A percentile compares a stretch with the other conserved stretches of the same genome.
Conservation (phyloP, 1,140 invertebrate genomes). For the Lasaia peninsularis region DNA sequence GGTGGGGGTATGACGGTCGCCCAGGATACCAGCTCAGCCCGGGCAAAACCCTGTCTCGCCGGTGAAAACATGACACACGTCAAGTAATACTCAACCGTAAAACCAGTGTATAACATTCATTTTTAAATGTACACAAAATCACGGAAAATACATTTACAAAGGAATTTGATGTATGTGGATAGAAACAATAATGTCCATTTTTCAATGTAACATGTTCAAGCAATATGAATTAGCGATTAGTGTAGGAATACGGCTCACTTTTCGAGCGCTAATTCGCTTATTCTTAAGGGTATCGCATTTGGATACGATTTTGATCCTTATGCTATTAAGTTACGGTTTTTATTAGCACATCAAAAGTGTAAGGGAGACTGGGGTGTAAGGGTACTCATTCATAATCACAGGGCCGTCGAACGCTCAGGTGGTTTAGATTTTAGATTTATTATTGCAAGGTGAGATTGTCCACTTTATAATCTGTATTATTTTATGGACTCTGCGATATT, state of each 20-base stretch:
- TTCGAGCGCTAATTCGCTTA: slow-evolving; percentile 60
- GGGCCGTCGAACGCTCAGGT: slow-evolving; percentile 63
- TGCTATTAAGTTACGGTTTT: slow-evolving; percentile 12
- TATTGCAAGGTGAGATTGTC: slow-evolving; percentile 43
- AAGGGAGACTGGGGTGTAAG: slow-evolving; percentile 13
- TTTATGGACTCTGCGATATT: slow-evolving; percentile 32
- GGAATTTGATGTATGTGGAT: slow-evolving; percentile 14
- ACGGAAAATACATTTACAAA: slow-evolving; percentile 6
- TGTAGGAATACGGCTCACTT: slow-evolving; percentile 61
- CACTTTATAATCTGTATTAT: slow-evolving; percentile 52
- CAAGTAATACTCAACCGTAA: slow-evolving; percentile 33
- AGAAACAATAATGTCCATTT: slow-evolving; percentile 14
- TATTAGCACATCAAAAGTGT: slow-evolving; percentile 2
- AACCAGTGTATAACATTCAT: slow-evolving; percentile 9
- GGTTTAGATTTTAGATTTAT: slow-evolving; percentile 66
- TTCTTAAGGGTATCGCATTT: slow-evolving; percentile 37
- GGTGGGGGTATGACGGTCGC: slow-evolving; percentile 40
- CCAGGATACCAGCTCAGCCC: slow-evolving; percentile 60
- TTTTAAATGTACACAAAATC: slow-evolving; percentile 12
- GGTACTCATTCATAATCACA: slow-evolving; percentile 55
- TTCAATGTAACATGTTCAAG: slow-evolving; percentile 18
- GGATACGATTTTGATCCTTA: slow-evolving; percentile 21
- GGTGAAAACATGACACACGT: slow-evolving; percentile 40
- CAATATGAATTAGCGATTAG: slow-evolving; percentile 54
- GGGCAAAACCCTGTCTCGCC: slow-evolving; percentile 38